phyloP scores from a whole-genome alignment of 2,888 invertebrate species.

The Sussaba pulchella region DNA sequence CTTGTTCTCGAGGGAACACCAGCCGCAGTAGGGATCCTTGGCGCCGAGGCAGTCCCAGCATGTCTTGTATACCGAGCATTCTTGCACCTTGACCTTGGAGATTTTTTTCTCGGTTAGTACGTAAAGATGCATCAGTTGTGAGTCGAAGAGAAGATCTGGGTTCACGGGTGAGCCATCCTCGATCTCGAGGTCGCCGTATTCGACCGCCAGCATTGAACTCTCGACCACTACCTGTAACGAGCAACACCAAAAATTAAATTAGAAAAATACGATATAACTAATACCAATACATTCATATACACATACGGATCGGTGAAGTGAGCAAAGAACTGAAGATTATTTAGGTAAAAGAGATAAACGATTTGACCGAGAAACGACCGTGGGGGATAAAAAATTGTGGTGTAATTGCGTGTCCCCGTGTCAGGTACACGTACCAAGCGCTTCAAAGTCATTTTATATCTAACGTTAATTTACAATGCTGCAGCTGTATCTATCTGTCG shows the following conservation, averaged over 20 bases:
- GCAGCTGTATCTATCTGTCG: slow-evolving; percentile 31
- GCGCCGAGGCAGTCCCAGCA: slow-evolving; percentile 97
- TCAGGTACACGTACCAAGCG: slow-evolving; percentile 14
- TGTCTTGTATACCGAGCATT: slow-evolving; percentile 95
- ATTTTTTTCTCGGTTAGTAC: slow-evolving; percentile 97
- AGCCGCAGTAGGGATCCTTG: slow-evolving; percentile 98
- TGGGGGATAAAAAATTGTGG: background rate
- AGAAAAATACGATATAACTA: too few species aligned
- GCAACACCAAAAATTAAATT: background rate
- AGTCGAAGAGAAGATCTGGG: slow-evolving; percentile 96
- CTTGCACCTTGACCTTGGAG: slow-evolving; percentile 97
- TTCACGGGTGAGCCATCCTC: slow-evolving; percentile 94
- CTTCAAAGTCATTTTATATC: slow-evolving; percentile 57
- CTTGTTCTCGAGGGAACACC: slow-evolving; percentile 98
- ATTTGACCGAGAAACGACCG: slow-evolving; percentile 1
- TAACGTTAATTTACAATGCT: slow-evolving; percentile 54
- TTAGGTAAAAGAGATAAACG: slow-evolving; percentile 38
- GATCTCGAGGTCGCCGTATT: slow-evolving; percentile 95
- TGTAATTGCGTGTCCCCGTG: slow-evolving; percentile 63
- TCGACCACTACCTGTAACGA: slow-evolving; percentile 92
- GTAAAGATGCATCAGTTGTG: slow-evolving; percentile 94
- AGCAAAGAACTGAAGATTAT: slow-evolving; percentile 13
- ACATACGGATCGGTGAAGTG: slow-evolving; percentile 17
- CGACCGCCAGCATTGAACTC: slow-evolving; percentile 92
- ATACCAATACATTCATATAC: slow-evolving; percentile 6